A percentile compares a stretch with the other conserved stretches of the same genome.
These are phyloP conservation scores for Scaptomyza pallida DNA, from an alignment of 1,140 invertebrate species.

Conservation along the genomic window DNA sequence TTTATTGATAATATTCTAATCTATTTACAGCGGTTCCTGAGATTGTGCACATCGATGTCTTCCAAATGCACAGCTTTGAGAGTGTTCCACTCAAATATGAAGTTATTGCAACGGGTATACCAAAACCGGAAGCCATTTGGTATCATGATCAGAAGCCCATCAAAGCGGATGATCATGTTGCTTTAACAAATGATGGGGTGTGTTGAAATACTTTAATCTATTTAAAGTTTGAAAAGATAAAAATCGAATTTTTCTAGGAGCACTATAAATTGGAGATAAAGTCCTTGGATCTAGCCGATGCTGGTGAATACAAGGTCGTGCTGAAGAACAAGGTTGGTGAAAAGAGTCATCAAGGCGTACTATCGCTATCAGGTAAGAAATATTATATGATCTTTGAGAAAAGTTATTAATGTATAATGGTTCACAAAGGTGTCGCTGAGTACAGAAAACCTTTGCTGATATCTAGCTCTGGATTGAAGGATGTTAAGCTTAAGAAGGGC, in stretches of 20 bases:
- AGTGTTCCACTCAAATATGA: constrained; percentile 90
- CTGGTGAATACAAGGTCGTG: constrained; percentile 90
- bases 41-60: constrained; percentile 89
- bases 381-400: too few species aligned
- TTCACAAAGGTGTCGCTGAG: constrained; percentile 89
- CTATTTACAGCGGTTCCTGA: constrained; percentile 88
- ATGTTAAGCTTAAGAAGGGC: constrained; percentile 86
- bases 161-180: constrained; percentile 86
- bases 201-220: constrained; percentile 22
- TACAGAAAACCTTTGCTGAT: constrained; percentile 90
- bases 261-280: constrained; percentile 89
- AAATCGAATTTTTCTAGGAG: constrained; percentile 82
- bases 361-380: constrained; percentile 88
- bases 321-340: constrained; percentile 91
- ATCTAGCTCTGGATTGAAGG: constrained; percentile 86
- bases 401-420: too few species aligned
- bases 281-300: constrained; percentile 89
- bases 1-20: constrained; percentile 6
- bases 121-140: constrained; percentile 91
- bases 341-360: constrained; percentile 87
- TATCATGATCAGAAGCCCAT: constrained; percentile 89
- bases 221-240: background rate
- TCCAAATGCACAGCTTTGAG: constrained; percentile 90
- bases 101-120: constrained; percentile 89
- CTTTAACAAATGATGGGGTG: constrained; percentile 87